These are phyloP conservation scores for Oreamnos americanus DNA, from an alignment of 2,113 vertebrate species.

Conservation along the genomic window DNA sequence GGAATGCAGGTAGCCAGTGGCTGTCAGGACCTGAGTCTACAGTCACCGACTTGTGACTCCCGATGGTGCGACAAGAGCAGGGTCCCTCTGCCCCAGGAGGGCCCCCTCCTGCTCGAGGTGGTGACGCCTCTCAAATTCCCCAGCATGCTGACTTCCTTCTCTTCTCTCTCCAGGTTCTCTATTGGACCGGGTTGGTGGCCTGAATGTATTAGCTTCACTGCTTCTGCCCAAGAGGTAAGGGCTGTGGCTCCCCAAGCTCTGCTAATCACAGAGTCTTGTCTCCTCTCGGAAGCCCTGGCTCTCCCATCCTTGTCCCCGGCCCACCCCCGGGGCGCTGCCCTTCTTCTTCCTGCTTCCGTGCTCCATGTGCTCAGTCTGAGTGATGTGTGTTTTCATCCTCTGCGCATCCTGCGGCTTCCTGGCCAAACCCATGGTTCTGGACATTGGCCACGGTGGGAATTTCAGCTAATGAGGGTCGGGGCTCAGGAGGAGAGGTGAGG, in stretches of 20 bases:
- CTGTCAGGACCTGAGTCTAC: background rate
- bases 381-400: background rate
- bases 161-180: conserved; percentile 70
- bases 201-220: conserved; percentile 77
- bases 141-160: background rate
- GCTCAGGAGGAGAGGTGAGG: background rate
- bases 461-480: background rate
- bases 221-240: conserved; percentile 75
- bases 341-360: background rate
- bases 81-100: background rate
- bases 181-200: conserved; percentile 76
- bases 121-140: background rate
- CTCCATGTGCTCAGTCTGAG: background rate
- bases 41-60: background rate
- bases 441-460: background rate
- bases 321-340: background rate
- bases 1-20: background rate
- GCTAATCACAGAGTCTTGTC: background rate
- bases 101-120: background rate
- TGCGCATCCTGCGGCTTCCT: background rate
- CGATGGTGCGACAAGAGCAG: background rate
- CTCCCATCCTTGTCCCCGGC: background rate
- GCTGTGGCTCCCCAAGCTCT: background rate
- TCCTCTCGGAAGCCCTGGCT: background rate
- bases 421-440: background rate